Evolutionary conservation across 1,140 invertebrate genomes (phyloP), one percentile per base, ranked within the genome.

Genomic region (Scaptomyza graminum): DNA sequence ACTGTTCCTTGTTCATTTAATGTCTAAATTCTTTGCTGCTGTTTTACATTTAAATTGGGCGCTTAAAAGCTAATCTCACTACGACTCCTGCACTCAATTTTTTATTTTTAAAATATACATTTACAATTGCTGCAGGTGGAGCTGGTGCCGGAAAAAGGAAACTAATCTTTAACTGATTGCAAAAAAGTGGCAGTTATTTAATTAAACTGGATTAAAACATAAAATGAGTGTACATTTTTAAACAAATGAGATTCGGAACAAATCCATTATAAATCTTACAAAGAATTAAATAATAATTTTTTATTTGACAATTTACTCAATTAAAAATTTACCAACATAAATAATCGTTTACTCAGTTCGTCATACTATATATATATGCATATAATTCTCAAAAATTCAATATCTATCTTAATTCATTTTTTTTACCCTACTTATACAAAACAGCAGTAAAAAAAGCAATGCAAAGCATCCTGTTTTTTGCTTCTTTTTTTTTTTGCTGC

Each of bases 61-160:
- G 67, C 83, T 88, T 87, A 88, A 71, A 67, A 66, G 65, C 83
- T 87, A 87, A 83, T 87, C 83, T 87, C 83, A 87, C 83, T 87
- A 87, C 83, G 52, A 76, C 72, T 63, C 65, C 62, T 77, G 56
- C 65, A 50, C 25, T 59, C 54, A 28, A 2, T 25, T 25, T 25
- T 5, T 25, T 25, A 3, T 34, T 34, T 25, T 54, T 79, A 73
- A 82, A 66, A 68, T 79, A 75, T 83, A 78, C 56, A 69, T 74
- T 55, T 68, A 62, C 54, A 65, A 61, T 63, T 59, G 46, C 44
- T 41, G 15, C 11, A 8, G 52, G 49, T 55, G 47, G 69, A 54
- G 47, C 54, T 52, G 46, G 44, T 63, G 73, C 68, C 46, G 50
- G 43, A 72, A 71, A 46, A 41, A 41, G 16, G 2, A 57, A 46